A percentile compares a stretch with the other conserved stretches of the same genome.
Evolutionary conservation across 2,797 vertebrate species (phyloP).

Genomic region (Fundulus diaphanus): DNA sequence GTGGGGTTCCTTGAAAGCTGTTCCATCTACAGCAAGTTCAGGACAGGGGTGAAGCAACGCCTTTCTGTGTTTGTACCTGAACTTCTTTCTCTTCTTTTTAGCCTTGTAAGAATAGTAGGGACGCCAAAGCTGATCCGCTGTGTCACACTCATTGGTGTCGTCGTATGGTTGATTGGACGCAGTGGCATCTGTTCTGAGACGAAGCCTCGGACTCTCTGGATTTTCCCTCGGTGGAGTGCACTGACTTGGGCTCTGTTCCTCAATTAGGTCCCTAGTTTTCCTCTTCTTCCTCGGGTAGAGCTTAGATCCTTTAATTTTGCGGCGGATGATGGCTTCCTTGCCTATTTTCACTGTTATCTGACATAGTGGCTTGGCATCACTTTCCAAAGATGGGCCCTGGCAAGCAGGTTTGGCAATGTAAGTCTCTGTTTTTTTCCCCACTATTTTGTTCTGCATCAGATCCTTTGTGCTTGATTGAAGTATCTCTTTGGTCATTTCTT

Average conservation of each 20-base stretch:
- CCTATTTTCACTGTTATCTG: constrained; percentile 99
- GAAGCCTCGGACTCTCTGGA: constrained; percentile 74
- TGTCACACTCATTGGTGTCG: constrained; percentile 92
- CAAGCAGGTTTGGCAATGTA: constrained; percentile 98
- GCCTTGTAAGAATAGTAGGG: constrained; percentile 98
- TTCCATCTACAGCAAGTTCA: constrained; percentile 55
- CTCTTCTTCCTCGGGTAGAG: constrained; percentile 87
- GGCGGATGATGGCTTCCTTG: constrained; percentile 95
- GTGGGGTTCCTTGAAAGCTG: constrained; percentile 49
- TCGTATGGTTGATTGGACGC: constrained; percentile 80
- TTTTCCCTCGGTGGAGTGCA: constrained; percentile 68
- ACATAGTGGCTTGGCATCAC: constrained; percentile 91
- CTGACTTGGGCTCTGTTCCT: constrained; percentile 63
- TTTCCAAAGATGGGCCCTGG: constrained; percentile 91
- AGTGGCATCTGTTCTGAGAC: constrained; percentile 68
- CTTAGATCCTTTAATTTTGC: constrained; percentile 93
- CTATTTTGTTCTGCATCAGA: constrained; percentile 71
- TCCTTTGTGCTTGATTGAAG: constrained; percentile 75
- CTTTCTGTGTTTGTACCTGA: constrained; percentile 86
- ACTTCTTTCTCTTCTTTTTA: constrained; percentile 94
- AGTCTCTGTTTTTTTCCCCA: constrained; percentile 89
- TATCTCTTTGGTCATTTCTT: constrained; percentile 82
- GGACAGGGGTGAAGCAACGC: constrained; percentile 62
- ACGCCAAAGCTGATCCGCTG: constrained; percentile 93
- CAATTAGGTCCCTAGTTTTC: constrained; percentile 62